phyloP scores from a whole-genome alignment of 2,797 vertebrate genomes.

The Buphagus erythrorhynchus region DNA sequence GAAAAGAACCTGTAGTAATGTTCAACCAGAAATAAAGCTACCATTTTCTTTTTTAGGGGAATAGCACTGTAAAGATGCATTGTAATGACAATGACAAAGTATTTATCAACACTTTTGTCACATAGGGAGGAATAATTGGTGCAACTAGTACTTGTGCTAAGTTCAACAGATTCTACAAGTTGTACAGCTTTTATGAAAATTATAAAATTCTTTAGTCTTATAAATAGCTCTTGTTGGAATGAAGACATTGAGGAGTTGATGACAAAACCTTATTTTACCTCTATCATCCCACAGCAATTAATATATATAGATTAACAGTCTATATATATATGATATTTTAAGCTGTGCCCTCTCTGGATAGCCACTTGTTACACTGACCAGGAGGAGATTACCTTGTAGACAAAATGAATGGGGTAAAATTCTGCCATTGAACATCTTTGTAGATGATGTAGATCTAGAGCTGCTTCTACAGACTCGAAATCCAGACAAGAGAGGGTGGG shows the following conservation, averaged over 20 bases:
- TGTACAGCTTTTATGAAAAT: background rate
- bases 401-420: background rate
- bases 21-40: background rate
- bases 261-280: background rate
- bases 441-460: too few species aligned
- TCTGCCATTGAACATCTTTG: background rate
- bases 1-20: background rate
- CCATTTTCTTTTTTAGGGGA: rapidly evolving
- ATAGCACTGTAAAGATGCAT: background rate
- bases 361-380: background rate
- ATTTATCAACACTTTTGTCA: background rate
- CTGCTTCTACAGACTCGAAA: rapidly evolving
- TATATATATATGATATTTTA: rapidly evolving
- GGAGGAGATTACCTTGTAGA: background rate
- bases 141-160: background rate
- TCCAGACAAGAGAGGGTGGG: rapidly evolving
- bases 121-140: background rate
- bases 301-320: background rate
- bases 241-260: background rate
- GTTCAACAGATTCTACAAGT: background rate
- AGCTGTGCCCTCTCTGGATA: rapidly evolving
- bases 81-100: background rate
- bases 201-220: background rate
- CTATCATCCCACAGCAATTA: background rate
- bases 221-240: background rate